Evolutionary conservation across 2,797 vertebrate genomes (phyloP), one percentile per base, ranked within the genome.

Genomic region (Tenualosa ilisha): DNA sequence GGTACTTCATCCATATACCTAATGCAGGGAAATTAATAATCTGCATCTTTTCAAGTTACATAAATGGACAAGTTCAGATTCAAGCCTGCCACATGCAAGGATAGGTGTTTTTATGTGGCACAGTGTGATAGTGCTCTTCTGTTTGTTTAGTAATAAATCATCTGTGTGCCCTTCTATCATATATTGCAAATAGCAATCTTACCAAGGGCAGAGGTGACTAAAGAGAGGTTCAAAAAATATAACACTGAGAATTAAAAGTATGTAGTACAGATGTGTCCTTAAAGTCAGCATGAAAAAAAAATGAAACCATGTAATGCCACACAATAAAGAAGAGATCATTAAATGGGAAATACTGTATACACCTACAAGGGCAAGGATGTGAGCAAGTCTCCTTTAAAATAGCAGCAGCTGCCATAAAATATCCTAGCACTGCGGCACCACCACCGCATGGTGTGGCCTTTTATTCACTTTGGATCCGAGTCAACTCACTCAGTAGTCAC

Each of bases 401-500:
- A 89, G 91, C 84, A 91, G 93, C 94, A 94, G 91, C 92, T 89
- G 90, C 93, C 93, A 26, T 56, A 86, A 94, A 93, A 91, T 89
- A 92, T 91, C 91, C 87, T 89, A 93, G 94, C 93, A 89, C 93
- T 90, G 93, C 92, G 91, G 94, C 92, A 92, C 89, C 88, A 92
- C 89, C 88, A 84, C 90, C 87, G 91, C 92, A 95, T 93, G 94
- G 94, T 92, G 93, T 92, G 92, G 93, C 91, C 92, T 93, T 94
- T 95, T 94, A 94, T 95, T 95, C 94, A 92, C 91, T 94, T 93
- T 95, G 93, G 93, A 94, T 94, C 94, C 91, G 91, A 92, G 93
- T 95, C 94, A 94, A 95, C 93, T 93, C 93, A 92, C 94, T 94
- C 94, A 94, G 94, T 95, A 95, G 94, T 95, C 94, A 93, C 90